phyloP scores from a whole-genome alignment of 2,888 invertebrate genomes.

The Odontomyia ornata region DNA sequence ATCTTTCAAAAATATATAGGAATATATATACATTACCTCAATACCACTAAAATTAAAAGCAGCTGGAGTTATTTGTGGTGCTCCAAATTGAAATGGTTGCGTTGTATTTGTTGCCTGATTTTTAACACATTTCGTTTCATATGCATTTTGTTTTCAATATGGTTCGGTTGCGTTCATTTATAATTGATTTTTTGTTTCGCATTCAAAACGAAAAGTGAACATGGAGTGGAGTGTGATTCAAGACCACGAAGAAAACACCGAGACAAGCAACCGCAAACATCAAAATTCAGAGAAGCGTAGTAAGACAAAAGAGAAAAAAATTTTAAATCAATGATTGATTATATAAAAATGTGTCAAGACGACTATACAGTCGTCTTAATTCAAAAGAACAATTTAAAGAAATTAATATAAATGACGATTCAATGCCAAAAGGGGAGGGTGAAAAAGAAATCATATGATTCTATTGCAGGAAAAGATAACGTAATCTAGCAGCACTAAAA shows the following conservation, averaged over 20 bases:
- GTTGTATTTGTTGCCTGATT: constrained; percentile 51
- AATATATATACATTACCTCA: constrained; percentile 51
- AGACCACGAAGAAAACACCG: constrained; percentile 8
- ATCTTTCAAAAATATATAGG: no score
- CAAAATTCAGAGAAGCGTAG: constrained; percentile 13
- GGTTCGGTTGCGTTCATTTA: not conserved
- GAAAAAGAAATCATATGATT: not conserved
- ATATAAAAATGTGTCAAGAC: not conserved
- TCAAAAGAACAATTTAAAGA: not conserved
- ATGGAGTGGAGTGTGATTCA: constrained; percentile 20
- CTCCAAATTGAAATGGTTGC: constrained; percentile 59
- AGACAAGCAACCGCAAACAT: constrained; percentile 23
- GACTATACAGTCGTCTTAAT: not conserved
- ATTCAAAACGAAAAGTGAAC: constrained; percentile 1
- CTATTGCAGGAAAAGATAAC: no score
- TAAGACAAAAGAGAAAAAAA: constrained; percentile 26
- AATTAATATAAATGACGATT: not conserved
- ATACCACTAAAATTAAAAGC: constrained; percentile 58
- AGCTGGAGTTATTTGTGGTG: constrained; percentile 55
- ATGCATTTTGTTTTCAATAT: not conserved
- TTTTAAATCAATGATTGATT: not conserved
- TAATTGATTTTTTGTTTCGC: not conserved
- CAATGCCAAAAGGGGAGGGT: constrained; percentile 1
- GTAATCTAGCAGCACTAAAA: no score
- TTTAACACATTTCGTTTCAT: constrained; percentile 16